phyloP scores from a whole-genome alignment of 2,888 invertebrate species.

The Drosophila kokeensis region DNA sequence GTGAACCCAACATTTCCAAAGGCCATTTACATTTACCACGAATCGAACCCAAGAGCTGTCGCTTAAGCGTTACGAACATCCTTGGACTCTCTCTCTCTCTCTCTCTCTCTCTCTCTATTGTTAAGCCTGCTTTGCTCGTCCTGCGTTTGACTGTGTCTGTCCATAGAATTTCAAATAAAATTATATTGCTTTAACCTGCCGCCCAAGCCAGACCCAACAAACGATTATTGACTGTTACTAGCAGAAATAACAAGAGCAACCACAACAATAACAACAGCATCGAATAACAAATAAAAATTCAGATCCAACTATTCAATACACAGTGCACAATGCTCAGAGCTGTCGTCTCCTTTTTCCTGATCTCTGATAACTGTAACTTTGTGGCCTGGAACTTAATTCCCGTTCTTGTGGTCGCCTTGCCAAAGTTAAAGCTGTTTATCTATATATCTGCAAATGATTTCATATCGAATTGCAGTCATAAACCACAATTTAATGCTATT shows the following conservation, averaged over 20 bases:
- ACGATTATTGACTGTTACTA: constrained; percentile 50
- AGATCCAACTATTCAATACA: not conserved
- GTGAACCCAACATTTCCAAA: constrained; percentile 6
- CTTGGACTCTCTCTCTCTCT: not conserved
- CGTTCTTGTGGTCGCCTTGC: not conserved
- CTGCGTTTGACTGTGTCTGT: constrained; percentile 24
- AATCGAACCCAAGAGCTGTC: constrained; percentile 9
- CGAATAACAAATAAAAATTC: constrained; percentile 2
- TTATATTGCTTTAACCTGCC: constrained; percentile 53
- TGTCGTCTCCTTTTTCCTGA: constrained; percentile 5
- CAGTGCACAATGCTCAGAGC: not conserved
- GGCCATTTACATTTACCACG: constrained; percentile 19
- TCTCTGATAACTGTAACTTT: constrained; percentile 36
- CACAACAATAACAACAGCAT: not conserved
- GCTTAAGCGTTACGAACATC: not conserved
- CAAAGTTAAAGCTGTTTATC: not conserved
- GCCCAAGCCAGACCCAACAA: constrained; percentile 53
- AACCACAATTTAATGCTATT: not conserved
- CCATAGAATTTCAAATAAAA: constrained; percentile 70
- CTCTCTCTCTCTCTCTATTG: not conserved
- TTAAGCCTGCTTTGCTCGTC: not conserved
- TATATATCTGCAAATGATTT: not conserved
- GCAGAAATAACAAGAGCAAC: not conserved
- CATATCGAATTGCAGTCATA: not conserved
- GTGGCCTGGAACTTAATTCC: constrained; percentile 26